Evolutionary conservation across 2,113 vertebrate genomes (phyloP).

Genomic region (Condylura cristata): DNA sequence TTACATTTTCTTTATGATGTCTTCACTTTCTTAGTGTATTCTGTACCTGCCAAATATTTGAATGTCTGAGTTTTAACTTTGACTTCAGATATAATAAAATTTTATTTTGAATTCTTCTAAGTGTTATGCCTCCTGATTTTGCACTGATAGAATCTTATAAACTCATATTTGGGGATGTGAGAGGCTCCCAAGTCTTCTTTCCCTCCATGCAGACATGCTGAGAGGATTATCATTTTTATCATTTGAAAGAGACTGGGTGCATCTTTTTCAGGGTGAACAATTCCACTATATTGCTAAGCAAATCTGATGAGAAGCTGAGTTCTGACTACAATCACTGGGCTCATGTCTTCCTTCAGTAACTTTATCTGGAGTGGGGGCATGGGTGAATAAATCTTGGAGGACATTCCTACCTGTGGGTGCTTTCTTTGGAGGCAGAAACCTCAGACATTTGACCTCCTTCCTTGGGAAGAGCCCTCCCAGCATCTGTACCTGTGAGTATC

Average conservation of each 20-base stretch:
- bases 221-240: neutral
- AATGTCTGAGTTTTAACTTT: conserved; percentile 48
- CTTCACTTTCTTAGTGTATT: neutral
- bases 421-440: neutral
- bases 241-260: neutral
- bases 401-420: neutral
- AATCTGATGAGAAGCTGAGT: neutral
- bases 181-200: neutral
- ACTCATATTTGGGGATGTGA: neutral
- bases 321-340: neutral
- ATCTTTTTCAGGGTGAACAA: neutral
- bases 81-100: conserved; percentile 40
- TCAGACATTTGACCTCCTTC: neutral
- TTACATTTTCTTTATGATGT: neutral
- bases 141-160: neutral
- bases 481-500: neutral
- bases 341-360: neutral
- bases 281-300: neutral
- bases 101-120: conserved; percentile 7
- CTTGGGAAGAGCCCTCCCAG: neutral
- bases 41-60: conserved; percentile 7
- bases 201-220: neutral
- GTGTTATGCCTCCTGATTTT: neutral
- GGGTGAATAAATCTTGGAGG: neutral
- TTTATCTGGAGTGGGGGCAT: neutral